These are phyloP conservation scores for Acleris laterana DNA, from an alignment of 2,888 invertebrate genomes.

Conservation along the genomic window DNA sequence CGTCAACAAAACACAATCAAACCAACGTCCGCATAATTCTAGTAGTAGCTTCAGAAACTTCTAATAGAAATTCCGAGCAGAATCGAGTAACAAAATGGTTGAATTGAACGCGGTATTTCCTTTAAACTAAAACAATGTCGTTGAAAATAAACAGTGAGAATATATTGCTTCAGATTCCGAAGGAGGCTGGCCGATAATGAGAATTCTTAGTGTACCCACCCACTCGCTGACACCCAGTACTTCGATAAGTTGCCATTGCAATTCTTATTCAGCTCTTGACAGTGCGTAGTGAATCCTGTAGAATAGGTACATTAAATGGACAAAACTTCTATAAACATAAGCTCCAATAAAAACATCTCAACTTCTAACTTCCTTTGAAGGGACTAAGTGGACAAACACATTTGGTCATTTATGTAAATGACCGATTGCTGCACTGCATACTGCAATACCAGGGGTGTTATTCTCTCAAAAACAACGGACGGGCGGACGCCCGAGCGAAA, in stretches of 20 bases:
- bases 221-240: background rate
- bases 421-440: no score
- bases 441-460: no score
- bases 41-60: background rate
- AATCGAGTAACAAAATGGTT: background rate
- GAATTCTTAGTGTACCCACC: slow-evolving; percentile 54
- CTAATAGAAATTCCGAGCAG: background rate
- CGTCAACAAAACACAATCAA: no score
- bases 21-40: no score
- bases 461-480: no score
- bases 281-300: background rate
- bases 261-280: slow-evolving; percentile 1
- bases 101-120: background rate
- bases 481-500: no score
- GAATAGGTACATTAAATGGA: no score
- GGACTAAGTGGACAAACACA: no score
- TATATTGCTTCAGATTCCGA: slow-evolving; percentile 57
- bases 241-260: slow-evolving; percentile 11
- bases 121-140: slow-evolving; percentile 42
- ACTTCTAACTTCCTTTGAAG: no score
- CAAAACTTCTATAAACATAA: no score
- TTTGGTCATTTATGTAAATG: no score
- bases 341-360: no score
- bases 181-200: slow-evolving; percentile 52
- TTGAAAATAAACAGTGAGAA: slow-evolving; percentile 44